A percentile compares a stretch with the other conserved stretches of the same genome.
These are phyloP conservation scores for Lagorchestes hirsutus DNA, from an alignment of 2,797 vertebrate genomes.

Conservation along the genomic window DNA sequence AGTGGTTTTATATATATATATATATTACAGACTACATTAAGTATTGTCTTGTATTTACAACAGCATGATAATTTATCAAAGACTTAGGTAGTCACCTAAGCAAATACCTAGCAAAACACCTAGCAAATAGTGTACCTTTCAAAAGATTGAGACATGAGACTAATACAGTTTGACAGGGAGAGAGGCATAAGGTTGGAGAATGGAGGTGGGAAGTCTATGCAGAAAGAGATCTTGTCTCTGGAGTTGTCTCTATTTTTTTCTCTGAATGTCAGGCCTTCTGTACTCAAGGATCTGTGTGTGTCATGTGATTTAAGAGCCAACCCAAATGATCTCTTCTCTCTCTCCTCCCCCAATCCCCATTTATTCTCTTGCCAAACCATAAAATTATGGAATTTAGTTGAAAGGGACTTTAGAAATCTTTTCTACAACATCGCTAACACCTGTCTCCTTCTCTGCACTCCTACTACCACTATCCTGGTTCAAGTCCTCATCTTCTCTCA, in stretches of 20 bases:
- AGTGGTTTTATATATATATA: too few species aligned
- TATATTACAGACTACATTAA: background rate
- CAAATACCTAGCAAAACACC: background rate
- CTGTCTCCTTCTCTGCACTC: too few species aligned
- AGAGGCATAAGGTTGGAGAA: background rate
- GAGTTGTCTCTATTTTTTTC: background rate
- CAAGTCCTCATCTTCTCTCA: too few species aligned
- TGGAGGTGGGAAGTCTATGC: background rate
- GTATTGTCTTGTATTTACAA: background rate
- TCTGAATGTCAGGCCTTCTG: background rate
- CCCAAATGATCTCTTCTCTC: background rate
- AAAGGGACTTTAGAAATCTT: background rate
- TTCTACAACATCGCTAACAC: background rate
- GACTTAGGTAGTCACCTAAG: background rate
- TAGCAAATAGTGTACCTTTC: background rate
- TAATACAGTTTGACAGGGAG: background rate
- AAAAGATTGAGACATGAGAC: background rate
- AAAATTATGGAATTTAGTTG: background rate
- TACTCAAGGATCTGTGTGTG: background rate
- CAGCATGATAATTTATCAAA: too few species aligned
- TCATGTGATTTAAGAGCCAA: background rate
- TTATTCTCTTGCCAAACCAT: background rate
- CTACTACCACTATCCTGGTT: too few species aligned
- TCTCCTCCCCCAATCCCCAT: background rate
- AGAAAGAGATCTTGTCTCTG: background rate